These are phyloP conservation scores for Colaptes auratus DNA, from an alignment of 2,113 vertebrate species.

Conservation along the genomic window DNA sequence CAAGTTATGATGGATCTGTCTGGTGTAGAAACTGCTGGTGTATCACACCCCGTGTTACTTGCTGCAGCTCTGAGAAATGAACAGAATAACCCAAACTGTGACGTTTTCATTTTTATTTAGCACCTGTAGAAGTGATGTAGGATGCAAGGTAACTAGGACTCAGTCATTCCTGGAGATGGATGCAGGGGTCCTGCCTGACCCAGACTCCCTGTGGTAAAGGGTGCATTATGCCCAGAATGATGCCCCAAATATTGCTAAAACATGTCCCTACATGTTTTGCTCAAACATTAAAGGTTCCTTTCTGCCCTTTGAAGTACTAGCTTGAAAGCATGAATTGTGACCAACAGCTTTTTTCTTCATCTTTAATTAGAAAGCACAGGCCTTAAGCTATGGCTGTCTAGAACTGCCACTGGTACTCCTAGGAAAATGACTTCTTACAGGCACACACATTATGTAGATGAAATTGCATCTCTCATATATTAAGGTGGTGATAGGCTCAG, in stretches of 20 bases:
- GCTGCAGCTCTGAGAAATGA: neutral
- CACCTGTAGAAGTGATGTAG: neutral
- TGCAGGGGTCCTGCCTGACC: neutral
- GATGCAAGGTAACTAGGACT: neutral
- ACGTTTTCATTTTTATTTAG: neutral
- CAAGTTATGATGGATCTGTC: neutral
- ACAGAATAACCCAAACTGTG: neutral
- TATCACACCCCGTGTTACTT: neutral
- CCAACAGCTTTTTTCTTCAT: neutral
- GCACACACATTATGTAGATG: neutral
- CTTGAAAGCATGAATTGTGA: neutral
- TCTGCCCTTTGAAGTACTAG: neutral
- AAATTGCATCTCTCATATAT: slow-evolving; percentile 3
- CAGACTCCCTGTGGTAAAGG: neutral
- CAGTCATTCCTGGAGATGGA: too few species aligned
- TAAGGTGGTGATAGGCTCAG: neutral
- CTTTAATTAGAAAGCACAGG: slow-evolving; percentile 2
- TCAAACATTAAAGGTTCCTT: neutral
- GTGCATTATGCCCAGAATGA: too few species aligned
- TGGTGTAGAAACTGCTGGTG: neutral
- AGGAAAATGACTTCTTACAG: neutral
- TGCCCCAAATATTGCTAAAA: too few species aligned
- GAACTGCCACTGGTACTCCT: neutral
- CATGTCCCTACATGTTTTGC: too few species aligned
- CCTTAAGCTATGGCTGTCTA: neutral